phyloP scores from a whole-genome alignment of 2,113 vertebrate species.

The Pica pica region DNA sequence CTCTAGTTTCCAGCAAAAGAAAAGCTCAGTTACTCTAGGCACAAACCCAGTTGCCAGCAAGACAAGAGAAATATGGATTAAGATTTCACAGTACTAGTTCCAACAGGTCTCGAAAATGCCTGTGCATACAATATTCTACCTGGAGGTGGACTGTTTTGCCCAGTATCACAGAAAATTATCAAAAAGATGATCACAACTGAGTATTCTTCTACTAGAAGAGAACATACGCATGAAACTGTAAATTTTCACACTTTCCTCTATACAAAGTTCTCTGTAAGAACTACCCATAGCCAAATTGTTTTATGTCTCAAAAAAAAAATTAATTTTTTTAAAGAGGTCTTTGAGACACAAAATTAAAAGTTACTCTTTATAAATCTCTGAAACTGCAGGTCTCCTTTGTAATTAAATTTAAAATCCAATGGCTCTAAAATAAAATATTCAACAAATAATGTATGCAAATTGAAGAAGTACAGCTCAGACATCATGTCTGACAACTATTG shows the following conservation, averaged over 20 bases:
- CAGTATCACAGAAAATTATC: neutral
- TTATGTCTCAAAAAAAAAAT: neutral
- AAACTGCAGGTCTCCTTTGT: neutral
- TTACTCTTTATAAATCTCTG: neutral
- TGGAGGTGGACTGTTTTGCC: neutral
- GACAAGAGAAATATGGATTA: neutral
- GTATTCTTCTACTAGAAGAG: neutral
- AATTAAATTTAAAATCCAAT: neutral
- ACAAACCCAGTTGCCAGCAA: neutral
- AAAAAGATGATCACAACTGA: neutral
- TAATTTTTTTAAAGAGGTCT: neutral
- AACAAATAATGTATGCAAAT: neutral
- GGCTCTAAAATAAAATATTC: neutral
- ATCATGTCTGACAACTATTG: neutral
- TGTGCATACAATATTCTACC: neutral
- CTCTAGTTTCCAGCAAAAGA: neutral
- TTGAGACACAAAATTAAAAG: neutral
- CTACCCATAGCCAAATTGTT: neutral
- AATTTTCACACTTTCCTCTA: neutral
- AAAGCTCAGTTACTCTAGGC: neutral
- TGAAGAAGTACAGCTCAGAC: neutral
- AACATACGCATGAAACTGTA: neutral
- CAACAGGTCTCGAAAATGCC: neutral
- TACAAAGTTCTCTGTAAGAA: neutral
- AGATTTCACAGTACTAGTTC: neutral